Evolutionary conservation across 2,113 vertebrate genomes (phyloP).

Genomic region (Lampris megalopsis): DNA sequence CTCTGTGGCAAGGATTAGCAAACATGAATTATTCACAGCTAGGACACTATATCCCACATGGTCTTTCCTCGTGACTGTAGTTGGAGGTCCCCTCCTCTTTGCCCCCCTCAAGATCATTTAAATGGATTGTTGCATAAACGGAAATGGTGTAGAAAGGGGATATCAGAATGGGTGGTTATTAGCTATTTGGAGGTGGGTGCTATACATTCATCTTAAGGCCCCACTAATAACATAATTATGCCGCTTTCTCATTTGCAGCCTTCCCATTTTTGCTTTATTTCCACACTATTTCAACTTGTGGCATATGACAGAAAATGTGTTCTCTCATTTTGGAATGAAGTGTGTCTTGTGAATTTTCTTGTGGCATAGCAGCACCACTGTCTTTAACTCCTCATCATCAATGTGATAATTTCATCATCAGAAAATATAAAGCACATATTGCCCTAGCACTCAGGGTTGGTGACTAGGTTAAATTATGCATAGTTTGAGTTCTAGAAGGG

Average conservation of each 20-base stretch:
- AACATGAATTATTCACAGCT: slow-evolving; percentile 68
- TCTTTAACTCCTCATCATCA: no score
- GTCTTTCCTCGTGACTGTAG: slow-evolving; percentile 61
- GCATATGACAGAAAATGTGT: neutral
- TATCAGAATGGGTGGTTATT: slow-evolving; percentile 42
- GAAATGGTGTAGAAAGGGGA: slow-evolving; percentile 58
- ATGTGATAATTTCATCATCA: no score
- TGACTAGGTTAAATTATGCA: neutral
- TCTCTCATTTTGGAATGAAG: neutral
- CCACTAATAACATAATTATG: slow-evolving; percentile 11
- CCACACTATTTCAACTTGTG: slow-evolving; percentile 16
- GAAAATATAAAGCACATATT: no score
- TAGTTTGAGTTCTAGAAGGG: neutral
- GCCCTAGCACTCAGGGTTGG: no score
- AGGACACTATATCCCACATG: slow-evolving; percentile 55
- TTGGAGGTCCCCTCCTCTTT: slow-evolving; percentile 53
- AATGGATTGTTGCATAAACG: slow-evolving; percentile 37
- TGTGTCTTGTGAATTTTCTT: no score
- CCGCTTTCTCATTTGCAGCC: slow-evolving; percentile 19
- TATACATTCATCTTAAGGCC: slow-evolving; percentile 5
- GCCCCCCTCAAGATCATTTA: slow-evolving; percentile 35
- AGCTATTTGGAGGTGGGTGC: slow-evolving; percentile 35
- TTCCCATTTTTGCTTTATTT: neutral
- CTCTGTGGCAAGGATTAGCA: slow-evolving; percentile 52
- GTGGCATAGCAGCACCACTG: no score